These are phyloP conservation scores for Hemithea aestivaria DNA, from an alignment of 2,888 invertebrate species.

Conservation along the genomic window DNA sequence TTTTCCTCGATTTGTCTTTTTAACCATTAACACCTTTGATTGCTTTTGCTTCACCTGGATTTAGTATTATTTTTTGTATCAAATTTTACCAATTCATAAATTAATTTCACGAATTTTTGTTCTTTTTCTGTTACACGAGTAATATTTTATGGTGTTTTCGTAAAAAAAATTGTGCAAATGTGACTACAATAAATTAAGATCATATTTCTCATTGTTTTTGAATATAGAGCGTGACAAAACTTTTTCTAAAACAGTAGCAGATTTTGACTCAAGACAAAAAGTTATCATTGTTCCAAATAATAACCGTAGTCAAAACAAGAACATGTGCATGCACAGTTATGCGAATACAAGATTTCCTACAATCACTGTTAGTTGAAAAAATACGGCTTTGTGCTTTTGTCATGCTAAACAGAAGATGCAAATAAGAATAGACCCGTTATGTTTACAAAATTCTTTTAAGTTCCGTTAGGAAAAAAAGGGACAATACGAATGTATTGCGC, in stretches of 20 bases:
- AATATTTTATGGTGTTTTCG: too few relatives aligned
- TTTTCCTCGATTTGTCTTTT: too few relatives aligned
- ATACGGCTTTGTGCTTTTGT: conserved; percentile 51
- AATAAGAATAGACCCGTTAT: conserved; percentile 62
- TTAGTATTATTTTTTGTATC: too few relatives aligned
- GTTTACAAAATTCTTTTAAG: conserved; percentile 60
- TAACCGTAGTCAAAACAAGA: conserved; percentile 55
- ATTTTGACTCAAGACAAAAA: conserved; percentile 34
- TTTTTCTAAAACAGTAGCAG: conserved; percentile 20
- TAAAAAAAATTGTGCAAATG: too few relatives aligned
- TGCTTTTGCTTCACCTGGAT: too few relatives aligned
- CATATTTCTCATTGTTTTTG: too few relatives aligned
- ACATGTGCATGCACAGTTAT: conserved; percentile 44
- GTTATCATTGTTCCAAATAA: conserved; percentile 40
- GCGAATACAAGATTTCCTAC: conserved; percentile 31
- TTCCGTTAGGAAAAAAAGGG: conserved; percentile 55
- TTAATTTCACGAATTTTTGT: too few relatives aligned
- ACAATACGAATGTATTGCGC: conserved; percentile 63
- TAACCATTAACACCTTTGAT: too few relatives aligned
- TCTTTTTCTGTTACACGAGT: too few relatives aligned
- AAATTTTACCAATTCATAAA: too few relatives aligned
- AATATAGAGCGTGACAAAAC: conserved; percentile 12
- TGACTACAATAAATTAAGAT: too few relatives aligned
- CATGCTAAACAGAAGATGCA: conserved; percentile 54
- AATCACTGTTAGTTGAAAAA: conserved; percentile 34